Conservation (phyloP, 2,888 invertebrate genomes). For the Hemaris fuciformis region DNA sequence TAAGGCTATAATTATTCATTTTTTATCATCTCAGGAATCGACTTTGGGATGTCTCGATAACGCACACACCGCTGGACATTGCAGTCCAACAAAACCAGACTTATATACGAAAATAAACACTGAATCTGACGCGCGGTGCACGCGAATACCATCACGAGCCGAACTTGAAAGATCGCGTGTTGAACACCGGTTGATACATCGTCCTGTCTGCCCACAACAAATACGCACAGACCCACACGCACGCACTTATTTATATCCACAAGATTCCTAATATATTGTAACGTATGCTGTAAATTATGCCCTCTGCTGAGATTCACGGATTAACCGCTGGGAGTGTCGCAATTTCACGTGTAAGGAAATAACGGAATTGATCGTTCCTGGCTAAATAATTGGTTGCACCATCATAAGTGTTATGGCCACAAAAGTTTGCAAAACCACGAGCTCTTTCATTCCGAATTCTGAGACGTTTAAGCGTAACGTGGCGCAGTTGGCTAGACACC, state of each 20-base stretch:
- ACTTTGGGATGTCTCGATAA: no score
- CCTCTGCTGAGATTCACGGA: not conserved
- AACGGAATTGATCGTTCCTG: not conserved
- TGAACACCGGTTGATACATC: slow-evolving; percentile 44
- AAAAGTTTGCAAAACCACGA: no score
- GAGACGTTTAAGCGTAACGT: no score
- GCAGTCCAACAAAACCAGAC: no score
- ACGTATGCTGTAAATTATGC: not conserved
- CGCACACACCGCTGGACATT: no score
- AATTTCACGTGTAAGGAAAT: not conserved
- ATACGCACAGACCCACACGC: slow-evolving; percentile 43
- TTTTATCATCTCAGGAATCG: no score
- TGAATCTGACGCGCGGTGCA: no score
- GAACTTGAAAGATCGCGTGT: slow-evolving; percentile 40
- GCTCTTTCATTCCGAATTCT: no score
- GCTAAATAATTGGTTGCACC: no score
- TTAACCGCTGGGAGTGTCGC: not conserved
- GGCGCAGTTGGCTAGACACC: no score
- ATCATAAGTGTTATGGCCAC: not conserved
- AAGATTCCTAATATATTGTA: slow-evolving; percentile 5
- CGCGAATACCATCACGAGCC: slow-evolving; percentile 39
- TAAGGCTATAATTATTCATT: no score
- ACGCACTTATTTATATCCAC: slow-evolving; percentile 47
- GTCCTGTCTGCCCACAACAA: slow-evolving; percentile 43
- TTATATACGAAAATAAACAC: no score